These are phyloP conservation scores for Cheirogaleus major DNA, from an alignment of 2,797 vertebrate species.

Conservation along the genomic window DNA sequence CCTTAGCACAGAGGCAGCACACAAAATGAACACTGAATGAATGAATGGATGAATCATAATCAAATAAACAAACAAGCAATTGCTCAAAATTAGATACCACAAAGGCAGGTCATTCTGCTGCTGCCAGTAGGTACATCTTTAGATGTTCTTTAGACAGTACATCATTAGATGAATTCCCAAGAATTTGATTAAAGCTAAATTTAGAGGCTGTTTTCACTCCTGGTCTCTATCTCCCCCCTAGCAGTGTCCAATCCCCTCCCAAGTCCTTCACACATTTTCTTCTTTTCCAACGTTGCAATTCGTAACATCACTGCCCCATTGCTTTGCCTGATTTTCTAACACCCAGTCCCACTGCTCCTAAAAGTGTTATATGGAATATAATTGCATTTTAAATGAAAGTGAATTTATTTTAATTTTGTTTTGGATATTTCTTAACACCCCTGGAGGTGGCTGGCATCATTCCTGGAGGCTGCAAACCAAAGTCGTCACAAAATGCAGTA, in stretches of 20 bases:
- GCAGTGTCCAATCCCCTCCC: not conserved
- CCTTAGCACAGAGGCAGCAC: not conserved
- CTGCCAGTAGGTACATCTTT: not conserved
- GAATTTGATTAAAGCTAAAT: not conserved
- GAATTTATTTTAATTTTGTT: constrained; percentile 55
- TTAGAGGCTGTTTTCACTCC: not conserved
- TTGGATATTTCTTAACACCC: constrained; percentile 24
- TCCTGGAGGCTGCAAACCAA: constrained; percentile 20
- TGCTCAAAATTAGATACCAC: not conserved
- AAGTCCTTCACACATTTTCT: not conserved
- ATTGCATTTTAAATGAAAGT: constrained; percentile 57
- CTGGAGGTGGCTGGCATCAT: not conserved
- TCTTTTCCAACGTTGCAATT: not conserved
- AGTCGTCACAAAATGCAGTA: not conserved
- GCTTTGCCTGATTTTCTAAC: constrained; percentile 30
- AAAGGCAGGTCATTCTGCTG: not conserved
- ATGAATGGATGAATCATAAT: not conserved
- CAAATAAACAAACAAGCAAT: constrained; percentile 30
- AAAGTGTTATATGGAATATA: constrained; percentile 41
- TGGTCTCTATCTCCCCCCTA: not conserved
- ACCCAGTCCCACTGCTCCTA: not conserved
- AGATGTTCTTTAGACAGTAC: not conserved
- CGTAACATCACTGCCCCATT: not conserved
- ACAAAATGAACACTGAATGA: not conserved
- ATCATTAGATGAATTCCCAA: not conserved